A percentile compares a stretch with the other conserved stretches of the same genome.
phyloP scores from a whole-genome alignment of 2,888 invertebrate species.

The Pachliopta kotzebuea region DNA sequence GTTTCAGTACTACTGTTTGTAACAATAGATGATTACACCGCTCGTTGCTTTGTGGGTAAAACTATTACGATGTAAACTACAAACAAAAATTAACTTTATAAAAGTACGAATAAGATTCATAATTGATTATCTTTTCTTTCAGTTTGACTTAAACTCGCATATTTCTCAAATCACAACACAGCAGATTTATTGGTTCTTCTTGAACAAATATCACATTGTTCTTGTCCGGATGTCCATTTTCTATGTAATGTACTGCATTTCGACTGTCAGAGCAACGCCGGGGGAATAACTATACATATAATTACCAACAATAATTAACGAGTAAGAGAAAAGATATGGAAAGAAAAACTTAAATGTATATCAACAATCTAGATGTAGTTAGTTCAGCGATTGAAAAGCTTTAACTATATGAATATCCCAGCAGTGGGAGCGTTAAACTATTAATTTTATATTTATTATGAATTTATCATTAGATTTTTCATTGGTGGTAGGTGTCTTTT shows the following conservation, averaged over 20 bases:
- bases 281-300: too few species aligned
- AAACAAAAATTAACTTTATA: background rate
- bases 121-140: background rate
- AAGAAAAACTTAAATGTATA: too few species aligned
- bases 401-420: too few species aligned
- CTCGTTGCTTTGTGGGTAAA: slow-evolving; percentile 4
- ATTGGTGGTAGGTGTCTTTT: too few species aligned
- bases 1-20: background rate
- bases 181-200: background rate
- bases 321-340: too few species aligned
- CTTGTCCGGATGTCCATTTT: background rate
- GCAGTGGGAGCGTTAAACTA: too few species aligned
- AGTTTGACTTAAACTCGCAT: background rate
- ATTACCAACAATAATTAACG: too few species aligned
- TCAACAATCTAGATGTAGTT: too few species aligned
- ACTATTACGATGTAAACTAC: background rate
- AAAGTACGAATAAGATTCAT: background rate
- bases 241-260: slow-evolving; percentile 1
- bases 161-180: background rate
- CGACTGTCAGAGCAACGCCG: background rate
- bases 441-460: too few species aligned
- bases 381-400: too few species aligned
- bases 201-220: slow-evolving; percentile 6
- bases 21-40: slow-evolving; percentile 13
- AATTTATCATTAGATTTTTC: too few species aligned